These are phyloP conservation scores for Rhopalosiphum nymphaeae DNA, from an alignment of 2,888 invertebrate genomes.

Conservation along the genomic window DNA sequence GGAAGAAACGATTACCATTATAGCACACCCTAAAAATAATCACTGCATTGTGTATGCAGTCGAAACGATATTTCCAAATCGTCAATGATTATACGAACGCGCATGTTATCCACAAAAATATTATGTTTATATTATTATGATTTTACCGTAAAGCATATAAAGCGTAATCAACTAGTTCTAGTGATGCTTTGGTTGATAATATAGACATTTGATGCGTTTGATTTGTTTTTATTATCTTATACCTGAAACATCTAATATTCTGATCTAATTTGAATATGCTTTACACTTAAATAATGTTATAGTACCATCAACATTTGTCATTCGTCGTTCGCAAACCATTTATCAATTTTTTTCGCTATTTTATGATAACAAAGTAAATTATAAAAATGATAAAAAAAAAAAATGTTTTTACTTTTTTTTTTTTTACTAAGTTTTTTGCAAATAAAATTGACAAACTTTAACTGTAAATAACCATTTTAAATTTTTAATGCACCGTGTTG, in stretches of 20 bases:
- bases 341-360: not conserved
- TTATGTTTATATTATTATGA: not conserved
- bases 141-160: not conserved
- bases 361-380: not conserved
- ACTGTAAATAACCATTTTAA: constrained; percentile 10
- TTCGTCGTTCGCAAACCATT: not conserved
- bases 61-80: not conserved
- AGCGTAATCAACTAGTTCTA: not conserved
- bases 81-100: not conserved
- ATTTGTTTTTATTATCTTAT: not conserved
- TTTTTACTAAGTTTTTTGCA: not conserved
- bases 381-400: not conserved
- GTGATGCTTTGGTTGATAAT: not conserved
- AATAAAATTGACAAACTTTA: constrained; percentile 25
- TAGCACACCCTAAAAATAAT: not conserved
- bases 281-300: not conserved
- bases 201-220: not conserved
- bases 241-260: not conserved
- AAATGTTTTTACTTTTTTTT: not conserved
- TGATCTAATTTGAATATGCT: not conserved
- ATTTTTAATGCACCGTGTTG: not conserved
- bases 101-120: not conserved
- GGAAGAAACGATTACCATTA: not conserved
- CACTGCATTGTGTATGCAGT: not conserved
- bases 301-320: not conserved